phyloP scores from a whole-genome alignment of 2,113 vertebrate genomes.

The Meriones unguiculatus region DNA sequence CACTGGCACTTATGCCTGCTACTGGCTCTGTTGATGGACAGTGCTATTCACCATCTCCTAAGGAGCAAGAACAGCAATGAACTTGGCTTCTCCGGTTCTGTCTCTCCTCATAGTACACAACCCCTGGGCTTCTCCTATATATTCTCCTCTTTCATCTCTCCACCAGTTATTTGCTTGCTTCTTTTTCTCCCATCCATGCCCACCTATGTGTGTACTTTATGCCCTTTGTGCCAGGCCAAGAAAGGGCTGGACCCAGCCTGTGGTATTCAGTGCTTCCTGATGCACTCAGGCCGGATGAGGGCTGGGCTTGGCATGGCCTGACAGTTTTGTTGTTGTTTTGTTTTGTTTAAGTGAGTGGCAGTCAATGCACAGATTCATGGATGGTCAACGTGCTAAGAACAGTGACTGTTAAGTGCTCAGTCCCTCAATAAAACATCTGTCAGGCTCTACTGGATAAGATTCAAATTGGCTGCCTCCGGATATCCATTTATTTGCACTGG shows the following conservation, averaged over 20 bases:
- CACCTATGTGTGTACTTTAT: not conserved
- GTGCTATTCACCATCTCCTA: not conserved
- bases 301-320: not conserved
- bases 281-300: not conserved
- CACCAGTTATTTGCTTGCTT: not conserved
- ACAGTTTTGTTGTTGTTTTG: not conserved
- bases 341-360: no score
- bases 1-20: not conserved
- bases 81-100: not conserved
- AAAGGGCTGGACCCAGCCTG: not conserved
- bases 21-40: not conserved
- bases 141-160: not conserved
- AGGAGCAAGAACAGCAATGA: not conserved
- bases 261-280: not conserved
- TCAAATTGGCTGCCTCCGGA: no score
- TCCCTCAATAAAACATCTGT: no score
- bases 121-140: not conserved
- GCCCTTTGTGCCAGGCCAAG: not conserved
- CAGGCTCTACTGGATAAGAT: no score
- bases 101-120: not conserved
- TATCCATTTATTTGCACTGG: no score
- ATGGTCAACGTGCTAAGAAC: not conserved
- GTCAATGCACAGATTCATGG: not conserved
- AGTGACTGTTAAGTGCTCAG: no score
- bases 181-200: not conserved